phyloP scores from a whole-genome alignment of 2,797 vertebrate genomes.

The Melanogrammus aeglefinus region DNA sequence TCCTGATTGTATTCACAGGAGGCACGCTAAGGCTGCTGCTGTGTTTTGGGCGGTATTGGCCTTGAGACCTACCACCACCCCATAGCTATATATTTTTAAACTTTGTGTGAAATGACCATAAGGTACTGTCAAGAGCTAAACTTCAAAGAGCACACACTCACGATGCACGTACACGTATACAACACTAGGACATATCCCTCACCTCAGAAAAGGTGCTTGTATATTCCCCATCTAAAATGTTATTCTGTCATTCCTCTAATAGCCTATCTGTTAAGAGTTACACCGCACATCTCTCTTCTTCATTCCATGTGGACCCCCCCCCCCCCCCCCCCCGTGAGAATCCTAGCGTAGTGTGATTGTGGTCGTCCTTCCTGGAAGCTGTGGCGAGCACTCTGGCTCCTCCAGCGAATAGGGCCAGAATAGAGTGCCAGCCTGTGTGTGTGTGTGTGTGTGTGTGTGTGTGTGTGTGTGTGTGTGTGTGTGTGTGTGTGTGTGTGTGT shows the following conservation, averaged over 20 bases:
- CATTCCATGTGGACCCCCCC: slow-evolving; percentile 21
- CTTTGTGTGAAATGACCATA: slow-evolving; percentile 57
- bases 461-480: slow-evolving; percentile 22
- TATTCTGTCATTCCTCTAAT: background rate
- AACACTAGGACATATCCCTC: background rate
- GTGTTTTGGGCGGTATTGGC: background rate
- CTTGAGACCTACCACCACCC: no score
- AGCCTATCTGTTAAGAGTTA: background rate
- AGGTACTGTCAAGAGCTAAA: slow-evolving; percentile 28
- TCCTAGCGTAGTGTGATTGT: slow-evolving; percentile 72
- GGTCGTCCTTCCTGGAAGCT: slow-evolving; percentile 78
- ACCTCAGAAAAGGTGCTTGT: background rate
- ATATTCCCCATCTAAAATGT: slow-evolving; percentile 16
- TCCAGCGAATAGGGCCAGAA: slow-evolving; percentile 58
- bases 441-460: slow-evolving; percentile 26
- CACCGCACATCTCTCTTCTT: slow-evolving; percentile 30
- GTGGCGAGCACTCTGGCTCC: slow-evolving; percentile 71
- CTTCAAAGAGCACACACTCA: background rate
- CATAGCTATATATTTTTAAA: background rate
- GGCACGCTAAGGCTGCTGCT: background rate
- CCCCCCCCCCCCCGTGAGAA: slow-evolving; percentile 76
- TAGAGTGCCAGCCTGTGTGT: slow-evolving; percentile 50
- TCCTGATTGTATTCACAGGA: background rate
- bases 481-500: slow-evolving; percentile 28
- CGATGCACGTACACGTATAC: background rate